Base-by-base conservation (phyloP, 1,140 invertebrate genomes). In the Megalopta genalis region DNA sequence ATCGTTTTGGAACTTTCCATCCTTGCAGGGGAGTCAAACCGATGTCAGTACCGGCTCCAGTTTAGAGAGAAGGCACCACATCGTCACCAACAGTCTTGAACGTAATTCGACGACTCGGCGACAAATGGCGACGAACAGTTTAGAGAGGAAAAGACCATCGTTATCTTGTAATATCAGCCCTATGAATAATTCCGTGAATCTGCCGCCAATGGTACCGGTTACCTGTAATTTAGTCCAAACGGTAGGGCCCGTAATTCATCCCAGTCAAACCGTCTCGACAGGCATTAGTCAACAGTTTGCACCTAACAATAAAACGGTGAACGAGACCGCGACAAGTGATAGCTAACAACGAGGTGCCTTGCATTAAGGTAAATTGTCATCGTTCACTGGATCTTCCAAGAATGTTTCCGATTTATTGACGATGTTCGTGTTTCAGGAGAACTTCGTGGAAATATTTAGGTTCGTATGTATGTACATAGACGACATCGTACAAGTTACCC, bases 51-150 rank as follows among this genome's bases (percentile, higher is more conserved):
- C 79, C 8, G 71, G 89, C 21, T 91, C 91, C 2, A 93, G 90
- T 67, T 60, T 93, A 42, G 92, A 93, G 72, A 88, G 90, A 87
- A 88, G 90, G 69, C 90, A 91, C 80, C 89, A 92, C n/a, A 93
- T 92, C 16, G 90, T 93, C 32, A 92, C 91, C 1, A 93, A 93
- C 64, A 93, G 92, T 52, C 87, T 93, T 0, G 92, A 93, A 77
- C 89, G 92, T 52, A 93, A 93, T 70, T 92, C 91, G 16, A 93
- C 91, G 2, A 71, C 88, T 0, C 89, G 92, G 6, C 86, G 90
- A 73, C 90, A 92, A 82, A 91, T 91, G 75, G 82, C 89, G 0
- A 93, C 92, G 0, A 93, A 92, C 62, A 93, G 92, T 68, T 77
- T 93, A n/a, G 92, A 93, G 68, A 86, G 92, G 76, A 93, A 92